Evolutionary conservation across 2,888 invertebrate genomes (phyloP).

Genomic region (Dysmachus trigonus): DNA sequence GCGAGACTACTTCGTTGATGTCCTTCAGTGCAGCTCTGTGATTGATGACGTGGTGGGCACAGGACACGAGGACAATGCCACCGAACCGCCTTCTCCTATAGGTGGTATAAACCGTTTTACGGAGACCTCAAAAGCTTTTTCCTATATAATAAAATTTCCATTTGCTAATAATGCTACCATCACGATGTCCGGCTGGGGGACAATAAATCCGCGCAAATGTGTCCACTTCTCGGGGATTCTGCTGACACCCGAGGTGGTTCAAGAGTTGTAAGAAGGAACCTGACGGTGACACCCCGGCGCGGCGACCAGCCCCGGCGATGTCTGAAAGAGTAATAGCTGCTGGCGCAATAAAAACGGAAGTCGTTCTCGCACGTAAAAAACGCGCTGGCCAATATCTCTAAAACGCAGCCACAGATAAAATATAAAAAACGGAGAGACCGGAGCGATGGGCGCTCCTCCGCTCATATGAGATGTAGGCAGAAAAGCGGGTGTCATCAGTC

Average conservation of each 20-base stretch:
- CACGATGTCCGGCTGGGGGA: neutral
- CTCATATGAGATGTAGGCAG: constrained; percentile 15
- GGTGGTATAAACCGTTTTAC: neutral
- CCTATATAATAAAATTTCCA: constrained; percentile 33
- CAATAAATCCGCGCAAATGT: constrained; percentile 42
- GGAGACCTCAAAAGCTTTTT: constrained; percentile 11
- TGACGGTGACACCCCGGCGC: neutral
- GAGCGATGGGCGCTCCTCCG: neutral
- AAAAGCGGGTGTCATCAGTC: constrained; percentile 36
- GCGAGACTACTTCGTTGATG: neutral
- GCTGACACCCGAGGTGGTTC: constrained; percentile 31
- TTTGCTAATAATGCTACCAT: constrained; percentile 23
- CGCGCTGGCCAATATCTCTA: constrained; percentile 29
- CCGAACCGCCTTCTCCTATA: neutral
- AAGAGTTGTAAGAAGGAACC: neutral
- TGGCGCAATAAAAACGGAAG: constrained; percentile 33
- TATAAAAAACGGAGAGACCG: neutral
- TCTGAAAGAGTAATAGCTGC: constrained; percentile 34
- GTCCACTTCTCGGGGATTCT: constrained; percentile 30
- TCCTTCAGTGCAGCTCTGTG: neutral
- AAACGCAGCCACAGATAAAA: constrained; percentile 42
- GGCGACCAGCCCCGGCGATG: neutral
- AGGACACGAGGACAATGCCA: neutral
- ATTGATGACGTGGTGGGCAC: neutral
- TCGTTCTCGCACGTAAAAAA: neutral